Conservation (phyloP, 2,113 vertebrate genomes). For the Zapus hudsonius region DNA sequence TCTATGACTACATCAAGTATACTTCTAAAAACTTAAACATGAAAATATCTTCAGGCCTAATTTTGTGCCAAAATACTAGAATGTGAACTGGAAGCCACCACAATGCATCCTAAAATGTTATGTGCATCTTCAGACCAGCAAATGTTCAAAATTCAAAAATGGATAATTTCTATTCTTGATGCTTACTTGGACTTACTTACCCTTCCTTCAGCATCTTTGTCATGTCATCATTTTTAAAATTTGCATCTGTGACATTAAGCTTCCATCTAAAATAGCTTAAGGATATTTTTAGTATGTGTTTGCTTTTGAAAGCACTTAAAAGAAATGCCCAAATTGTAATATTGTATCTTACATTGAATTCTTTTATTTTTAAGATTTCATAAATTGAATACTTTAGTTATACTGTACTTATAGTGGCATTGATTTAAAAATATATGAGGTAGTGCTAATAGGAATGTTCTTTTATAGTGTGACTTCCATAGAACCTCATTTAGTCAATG, state of each 20-base stretch:
- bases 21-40: slow-evolving; percentile 12
- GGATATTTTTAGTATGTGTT: not conserved
- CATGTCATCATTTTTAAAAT: slow-evolving; percentile 1
- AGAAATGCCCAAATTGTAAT: slow-evolving; percentile 19
- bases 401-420: slow-evolving; percentile 35
- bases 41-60: slow-evolving; percentile 5
- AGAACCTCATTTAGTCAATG: slow-evolving; percentile 18
- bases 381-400: slow-evolving; percentile 43
- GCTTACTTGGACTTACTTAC: not conserved
- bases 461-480: slow-evolving; percentile 13
- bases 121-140: not conserved
- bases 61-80: slow-evolving; percentile 20
- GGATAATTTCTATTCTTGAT: slow-evolving; percentile 7
- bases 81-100: not conserved
- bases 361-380: slow-evolving; percentile 41
- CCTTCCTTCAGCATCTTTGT: not conserved
- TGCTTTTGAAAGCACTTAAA: not conserved
- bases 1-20: slow-evolving; percentile 21
- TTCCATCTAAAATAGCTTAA: not conserved
- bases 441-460: slow-evolving; percentile 13
- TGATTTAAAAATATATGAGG: not conserved
- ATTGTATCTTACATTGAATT: not conserved
- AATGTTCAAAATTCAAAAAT: not conserved
- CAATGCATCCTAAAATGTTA: not conserved
- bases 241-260: slow-evolving; percentile 18